Percentiles rank a stretch among this genome's conserved stretches.
phyloP scores from a whole-genome alignment of 2,888 invertebrate species.

The Conistra vaccinii region DNA sequence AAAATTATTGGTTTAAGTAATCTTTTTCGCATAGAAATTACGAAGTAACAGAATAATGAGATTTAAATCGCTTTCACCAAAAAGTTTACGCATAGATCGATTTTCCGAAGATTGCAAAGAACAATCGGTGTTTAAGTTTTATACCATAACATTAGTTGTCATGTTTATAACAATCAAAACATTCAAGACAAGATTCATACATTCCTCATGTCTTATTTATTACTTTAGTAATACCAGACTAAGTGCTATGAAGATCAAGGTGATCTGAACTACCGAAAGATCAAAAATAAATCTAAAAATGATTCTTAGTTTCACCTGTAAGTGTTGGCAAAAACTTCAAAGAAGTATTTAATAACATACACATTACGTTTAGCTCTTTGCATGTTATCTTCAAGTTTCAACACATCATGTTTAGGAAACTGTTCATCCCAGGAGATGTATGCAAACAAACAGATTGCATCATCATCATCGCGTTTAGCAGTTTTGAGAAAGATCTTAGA shows the following conservation, averaged over 20 bases:
- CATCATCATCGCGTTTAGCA: slow-evolving; percentile 20
- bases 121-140: too few species aligned
- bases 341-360: slow-evolving; percentile 14
- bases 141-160: too few species aligned
- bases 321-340: slow-evolving; percentile 51
- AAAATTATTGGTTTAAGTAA: too few species aligned
- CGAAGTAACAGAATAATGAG: too few species aligned
- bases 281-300: not conserved
- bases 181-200: not conserved
- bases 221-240: not conserved
- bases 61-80: too few species aligned
- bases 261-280: slow-evolving; percentile 8
- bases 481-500: slow-evolving; percentile 29
- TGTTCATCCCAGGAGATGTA: slow-evolving; percentile 24
- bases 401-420: slow-evolving; percentile 31
- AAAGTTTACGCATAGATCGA: too few species aligned
- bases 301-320: slow-evolving; percentile 30
- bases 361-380: slow-evolving; percentile 6
- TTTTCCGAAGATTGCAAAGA: too few species aligned
- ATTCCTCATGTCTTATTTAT: slow-evolving; percentile 3
- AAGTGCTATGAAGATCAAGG: slow-evolving; percentile 34
- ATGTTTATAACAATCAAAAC: too few species aligned
- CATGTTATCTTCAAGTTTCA: slow-evolving; percentile 13
- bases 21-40: too few species aligned
- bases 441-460: slow-evolving; percentile 41